These are phyloP conservation scores for Drosophila stalkeri DNA, from an alignment of 2,888 invertebrate species.

Conservation along the genomic window DNA sequence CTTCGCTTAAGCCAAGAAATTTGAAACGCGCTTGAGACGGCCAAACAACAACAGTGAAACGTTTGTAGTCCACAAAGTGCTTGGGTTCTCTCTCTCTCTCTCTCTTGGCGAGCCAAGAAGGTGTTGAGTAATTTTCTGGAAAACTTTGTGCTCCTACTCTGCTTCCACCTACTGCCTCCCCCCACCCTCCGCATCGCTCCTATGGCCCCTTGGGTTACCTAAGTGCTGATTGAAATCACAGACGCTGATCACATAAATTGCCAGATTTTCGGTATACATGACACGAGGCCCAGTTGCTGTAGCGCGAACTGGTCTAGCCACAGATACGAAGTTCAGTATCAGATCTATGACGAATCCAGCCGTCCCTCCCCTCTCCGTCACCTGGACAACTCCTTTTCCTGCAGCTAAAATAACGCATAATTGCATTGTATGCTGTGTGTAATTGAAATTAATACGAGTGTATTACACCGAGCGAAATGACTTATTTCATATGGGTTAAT, in stretches of 20 bases:
- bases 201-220: conserved; percentile 20
- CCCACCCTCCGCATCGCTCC: conserved; percentile 5
- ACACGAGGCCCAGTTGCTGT: conserved; percentile 45
- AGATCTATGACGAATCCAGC: conserved; percentile 20
- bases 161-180: too few relatives aligned
- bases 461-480: conserved; percentile 73
- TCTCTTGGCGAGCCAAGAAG: conserved; percentile 44
- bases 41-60: conserved; percentile 30
- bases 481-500: conserved; percentile 75
- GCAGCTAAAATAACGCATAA: conserved; percentile 64
- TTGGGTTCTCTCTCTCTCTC: too few relatives aligned
- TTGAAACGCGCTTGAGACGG: conserved; percentile 60
- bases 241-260: conserved; percentile 83
- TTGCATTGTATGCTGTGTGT: conserved; percentile 81
- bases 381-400: too few relatives aligned
- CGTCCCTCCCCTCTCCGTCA: neutral
- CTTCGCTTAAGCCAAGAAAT: conserved; percentile 55
- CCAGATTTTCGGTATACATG: conserved; percentile 78
- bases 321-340: conserved; percentile 33
- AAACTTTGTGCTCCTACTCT: conserved; percentile 5
- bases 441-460: conserved; percentile 83
- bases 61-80: conserved; percentile 23
- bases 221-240: conserved; percentile 81
- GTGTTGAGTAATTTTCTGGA: conserved; percentile 81
- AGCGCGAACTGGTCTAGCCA: conserved; percentile 2